Percentiles rank a stretch among this genome's conserved stretches.
These are phyloP conservation scores for Cuculus canorus DNA, from an alignment of 2,797 vertebrate species.

Conservation along the genomic window DNA sequence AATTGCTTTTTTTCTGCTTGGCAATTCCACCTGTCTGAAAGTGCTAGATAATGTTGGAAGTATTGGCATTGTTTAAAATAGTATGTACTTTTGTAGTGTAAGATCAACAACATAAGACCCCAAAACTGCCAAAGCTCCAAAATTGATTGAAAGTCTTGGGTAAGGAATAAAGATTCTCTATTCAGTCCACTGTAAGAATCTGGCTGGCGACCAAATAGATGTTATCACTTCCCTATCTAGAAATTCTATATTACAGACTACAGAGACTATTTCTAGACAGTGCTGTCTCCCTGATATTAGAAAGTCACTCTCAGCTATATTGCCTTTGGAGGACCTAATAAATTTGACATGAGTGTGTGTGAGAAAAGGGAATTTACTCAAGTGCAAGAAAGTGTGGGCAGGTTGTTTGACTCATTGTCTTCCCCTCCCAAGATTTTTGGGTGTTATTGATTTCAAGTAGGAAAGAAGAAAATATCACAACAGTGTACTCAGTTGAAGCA, in stretches of 20 bases:
- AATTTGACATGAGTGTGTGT: background rate
- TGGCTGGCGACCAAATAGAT: background rate
- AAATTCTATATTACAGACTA: background rate
- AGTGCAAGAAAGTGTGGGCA: background rate
- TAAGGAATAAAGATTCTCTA: background rate
- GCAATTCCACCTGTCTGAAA: background rate
- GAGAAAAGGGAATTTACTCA: background rate
- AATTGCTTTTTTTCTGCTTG: background rate
- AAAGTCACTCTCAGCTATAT: background rate
- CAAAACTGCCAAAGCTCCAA: background rate
- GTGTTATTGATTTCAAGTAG: background rate
- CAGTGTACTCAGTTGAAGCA: background rate
- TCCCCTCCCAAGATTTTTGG: background rate
- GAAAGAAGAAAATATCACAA: background rate
- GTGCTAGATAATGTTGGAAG: background rate
- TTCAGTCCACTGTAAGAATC: background rate
- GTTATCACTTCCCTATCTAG: background rate
- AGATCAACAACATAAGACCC: fast-evolving
- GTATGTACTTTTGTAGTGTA: background rate
- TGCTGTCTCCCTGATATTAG: background rate
- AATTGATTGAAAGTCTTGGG: background rate
- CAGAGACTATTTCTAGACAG: background rate
- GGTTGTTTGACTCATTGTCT: background rate
- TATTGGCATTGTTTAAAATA: background rate
- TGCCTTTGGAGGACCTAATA: background rate